phyloP scores from a whole-genome alignment of 2,797 vertebrate species.

The Tokudaia muenninki region DNA sequence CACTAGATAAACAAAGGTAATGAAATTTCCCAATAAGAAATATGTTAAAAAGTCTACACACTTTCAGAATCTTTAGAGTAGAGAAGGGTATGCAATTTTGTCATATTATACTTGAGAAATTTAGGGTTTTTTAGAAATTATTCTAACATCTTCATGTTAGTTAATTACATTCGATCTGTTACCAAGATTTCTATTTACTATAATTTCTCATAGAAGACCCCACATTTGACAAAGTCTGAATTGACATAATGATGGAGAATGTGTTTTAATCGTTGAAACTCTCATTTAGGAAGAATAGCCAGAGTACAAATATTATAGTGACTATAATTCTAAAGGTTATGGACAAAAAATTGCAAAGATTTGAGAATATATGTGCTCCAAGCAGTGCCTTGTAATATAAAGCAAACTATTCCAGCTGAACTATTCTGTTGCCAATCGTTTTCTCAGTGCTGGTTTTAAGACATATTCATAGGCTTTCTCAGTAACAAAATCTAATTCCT shows the following conservation, averaged over 20 bases:
- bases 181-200: neutral
- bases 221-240: neutral
- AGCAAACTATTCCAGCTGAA: conserved; percentile 57
- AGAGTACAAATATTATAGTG: conserved; percentile 46
- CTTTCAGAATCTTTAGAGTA: neutral
- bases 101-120: neutral
- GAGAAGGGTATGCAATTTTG: neutral
- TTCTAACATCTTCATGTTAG: neutral
- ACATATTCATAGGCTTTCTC: neutral
- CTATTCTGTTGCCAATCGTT: conserved; percentile 34
- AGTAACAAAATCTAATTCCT: neutral
- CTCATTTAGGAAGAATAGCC: neutral
- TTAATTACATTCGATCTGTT: neutral
- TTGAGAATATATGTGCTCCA: conserved; percentile 51
- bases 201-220: neutral
- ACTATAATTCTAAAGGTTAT: conserved; percentile 46
- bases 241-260: neutral
- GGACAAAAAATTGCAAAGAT: conserved; percentile 32
- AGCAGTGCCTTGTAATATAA: conserved; percentile 1
- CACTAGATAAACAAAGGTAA: neutral
- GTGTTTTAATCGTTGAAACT: neutral
- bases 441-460: conserved; percentile 52
- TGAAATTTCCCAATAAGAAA: neutral
- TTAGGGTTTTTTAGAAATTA: neutral
- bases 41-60: neutral